Percentiles rank a stretch among this genome's conserved stretches.
These are phyloP conservation scores for Lindbergichthys nudifrons DNA, from an alignment of 2,797 vertebrate species.

Conservation along the genomic window DNA sequence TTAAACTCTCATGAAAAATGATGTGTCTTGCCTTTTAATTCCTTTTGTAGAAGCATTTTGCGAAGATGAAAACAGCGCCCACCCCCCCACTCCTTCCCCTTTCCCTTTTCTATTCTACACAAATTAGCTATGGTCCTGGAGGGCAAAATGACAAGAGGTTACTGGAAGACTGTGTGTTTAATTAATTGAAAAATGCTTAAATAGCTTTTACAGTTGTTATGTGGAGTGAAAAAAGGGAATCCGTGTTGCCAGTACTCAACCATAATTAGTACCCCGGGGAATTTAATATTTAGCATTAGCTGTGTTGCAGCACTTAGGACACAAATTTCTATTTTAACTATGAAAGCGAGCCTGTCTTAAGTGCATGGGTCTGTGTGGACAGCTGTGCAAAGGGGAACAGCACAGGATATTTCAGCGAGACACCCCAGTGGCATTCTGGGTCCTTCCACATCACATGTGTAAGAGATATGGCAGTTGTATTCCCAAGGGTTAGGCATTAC, in stretches of 20 bases:
- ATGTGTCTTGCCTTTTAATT: constrained; percentile 78
- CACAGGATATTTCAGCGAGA: constrained; percentile 94
- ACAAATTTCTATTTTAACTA: constrained; percentile 99
- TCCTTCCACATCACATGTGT: constrained; percentile 92
- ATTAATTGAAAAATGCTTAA: constrained; percentile 99
- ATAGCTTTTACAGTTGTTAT: constrained; percentile 99
- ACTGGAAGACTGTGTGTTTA: constrained; percentile 99
- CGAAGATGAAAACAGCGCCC: constrained; percentile 80
- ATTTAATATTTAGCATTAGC: constrained; percentile 99
- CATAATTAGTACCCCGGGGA: constrained; percentile 99
- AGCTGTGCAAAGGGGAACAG: constrained; percentile 94
- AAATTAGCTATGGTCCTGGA: constrained; percentile 99
- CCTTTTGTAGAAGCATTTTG: constrained; percentile 80
- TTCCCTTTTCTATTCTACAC: constrained; percentile 91
- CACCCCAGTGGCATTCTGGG: constrained; percentile 92
- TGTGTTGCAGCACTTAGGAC: constrained; percentile 99
- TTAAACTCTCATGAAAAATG: constrained; percentile 73
- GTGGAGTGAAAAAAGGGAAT: constrained; percentile 91
- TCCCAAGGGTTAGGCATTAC: constrained; percentile 93
- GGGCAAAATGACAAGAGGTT: constrained; percentile 99
- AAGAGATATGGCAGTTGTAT: constrained; percentile 95
- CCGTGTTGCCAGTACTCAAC: constrained; percentile 97
- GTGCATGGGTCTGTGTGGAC: constrained; percentile 93
- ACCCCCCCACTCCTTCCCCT: constrained; percentile 66
- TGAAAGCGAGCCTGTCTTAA: constrained; percentile 95